phyloP scores from a whole-genome alignment of 2,888 invertebrate genomes.

The Myopa testacea region DNA sequence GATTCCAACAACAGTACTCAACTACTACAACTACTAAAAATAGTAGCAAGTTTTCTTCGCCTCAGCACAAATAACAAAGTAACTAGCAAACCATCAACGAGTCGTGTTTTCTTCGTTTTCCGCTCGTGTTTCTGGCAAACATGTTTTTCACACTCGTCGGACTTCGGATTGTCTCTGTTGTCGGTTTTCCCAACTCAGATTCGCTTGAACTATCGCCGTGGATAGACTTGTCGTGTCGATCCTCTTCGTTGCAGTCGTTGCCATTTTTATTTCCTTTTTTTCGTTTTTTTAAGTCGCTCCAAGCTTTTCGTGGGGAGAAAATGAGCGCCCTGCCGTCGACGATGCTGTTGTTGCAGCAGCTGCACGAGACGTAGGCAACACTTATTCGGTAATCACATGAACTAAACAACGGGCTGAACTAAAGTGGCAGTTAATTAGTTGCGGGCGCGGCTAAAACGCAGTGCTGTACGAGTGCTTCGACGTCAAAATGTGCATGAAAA shows the following conservation, averaged over 20 bases:
- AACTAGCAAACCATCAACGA: background rate
- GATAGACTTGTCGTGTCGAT: constrained; percentile 17
- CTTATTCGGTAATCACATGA: background rate
- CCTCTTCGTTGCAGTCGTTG: constrained; percentile 7
- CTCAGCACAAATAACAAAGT: background rate
- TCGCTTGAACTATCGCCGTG: constrained; percentile 44
- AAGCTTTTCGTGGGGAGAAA: constrained; percentile 18
- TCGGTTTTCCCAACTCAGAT: constrained; percentile 38
- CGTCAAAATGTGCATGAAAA: background rate
- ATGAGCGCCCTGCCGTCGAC: constrained; percentile 6
- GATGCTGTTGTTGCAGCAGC: constrained; percentile 5
- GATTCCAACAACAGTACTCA: background rate
- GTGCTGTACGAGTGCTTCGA: background rate
- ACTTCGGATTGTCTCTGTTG: constrained; percentile 11
- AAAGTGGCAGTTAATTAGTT: constrained; percentile 27
- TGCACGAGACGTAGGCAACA: constrained; percentile 30
- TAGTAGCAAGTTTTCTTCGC: constrained; percentile 15
- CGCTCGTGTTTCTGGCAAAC: constrained; percentile 25
- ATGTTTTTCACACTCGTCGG: constrained; percentile 1
- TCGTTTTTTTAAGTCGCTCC: constrained; percentile 14
- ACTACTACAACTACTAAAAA: constrained; percentile 18
- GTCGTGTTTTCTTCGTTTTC: constrained; percentile 14
- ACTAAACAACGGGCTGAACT: constrained; percentile 9
- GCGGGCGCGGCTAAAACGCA: constrained; percentile 9
- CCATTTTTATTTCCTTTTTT: constrained; percentile 7